Evolutionary conservation across 2,888 invertebrate species (phyloP).

Genomic region (Nephrotoma appendiculata): DNA sequence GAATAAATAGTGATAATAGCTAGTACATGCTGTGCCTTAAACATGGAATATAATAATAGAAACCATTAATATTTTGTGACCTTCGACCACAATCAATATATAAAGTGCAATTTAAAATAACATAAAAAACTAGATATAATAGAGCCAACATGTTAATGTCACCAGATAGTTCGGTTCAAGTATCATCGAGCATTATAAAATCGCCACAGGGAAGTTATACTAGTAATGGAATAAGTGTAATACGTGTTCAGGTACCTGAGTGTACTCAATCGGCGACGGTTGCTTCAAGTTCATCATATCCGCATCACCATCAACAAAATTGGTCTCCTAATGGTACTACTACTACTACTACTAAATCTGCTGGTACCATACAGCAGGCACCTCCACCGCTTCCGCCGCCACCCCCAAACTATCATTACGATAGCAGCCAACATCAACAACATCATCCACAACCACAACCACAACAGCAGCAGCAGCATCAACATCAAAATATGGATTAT

Average conservation of each 20-base stretch:
- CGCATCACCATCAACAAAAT: constrained; percentile 4
- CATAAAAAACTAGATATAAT: background rate
- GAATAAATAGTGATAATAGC: background rate
- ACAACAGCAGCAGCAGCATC: constrained; percentile 6
- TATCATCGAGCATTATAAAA: background rate
- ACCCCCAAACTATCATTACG: background rate
- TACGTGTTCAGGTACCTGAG: constrained; percentile 20
- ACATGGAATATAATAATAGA: background rate
- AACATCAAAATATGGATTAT: constrained; percentile 12
- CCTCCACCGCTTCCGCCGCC: background rate
- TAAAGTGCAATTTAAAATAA: background rate
- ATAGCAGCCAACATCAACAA: background rate
- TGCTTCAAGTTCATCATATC: background rate
- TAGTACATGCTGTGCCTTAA: background rate
- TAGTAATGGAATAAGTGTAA: constrained; percentile 15
- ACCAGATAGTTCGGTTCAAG: constrained; percentile 30
- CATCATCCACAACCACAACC: constrained; percentile 9
- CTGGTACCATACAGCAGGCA: background rate
- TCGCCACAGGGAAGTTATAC: background rate
- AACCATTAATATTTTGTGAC: background rate
- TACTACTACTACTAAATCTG: background rate
- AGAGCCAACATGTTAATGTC: constrained; percentile 30
- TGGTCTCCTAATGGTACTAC: background rate
- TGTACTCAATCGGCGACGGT: constrained; percentile 6
- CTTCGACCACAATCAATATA: background rate